Evolutionary conservation across 1,140 invertebrate species (phyloP).

Genomic region (Drosophila repletoides): DNA sequence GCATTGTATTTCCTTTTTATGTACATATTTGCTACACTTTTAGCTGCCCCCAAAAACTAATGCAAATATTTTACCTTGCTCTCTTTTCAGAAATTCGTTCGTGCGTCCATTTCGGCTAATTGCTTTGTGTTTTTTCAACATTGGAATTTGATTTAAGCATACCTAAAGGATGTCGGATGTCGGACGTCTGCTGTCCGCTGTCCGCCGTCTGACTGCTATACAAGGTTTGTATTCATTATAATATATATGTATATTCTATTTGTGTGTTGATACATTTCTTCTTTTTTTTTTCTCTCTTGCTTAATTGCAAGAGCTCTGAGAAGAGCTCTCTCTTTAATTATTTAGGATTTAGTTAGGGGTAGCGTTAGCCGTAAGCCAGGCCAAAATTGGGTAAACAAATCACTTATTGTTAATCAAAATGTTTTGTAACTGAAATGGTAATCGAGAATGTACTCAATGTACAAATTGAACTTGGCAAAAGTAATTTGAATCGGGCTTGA

Average conservation of each 20-base stretch:
- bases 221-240: constrained; percentile 54
- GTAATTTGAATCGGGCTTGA: constrained; percentile 26
- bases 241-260: constrained; percentile 40
- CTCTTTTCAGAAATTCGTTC: constrained; percentile 56
- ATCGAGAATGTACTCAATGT: not conserved
- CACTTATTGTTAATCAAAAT: constrained; percentile 43
- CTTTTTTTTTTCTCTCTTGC: constrained; percentile 15
- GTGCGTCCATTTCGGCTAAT: constrained; percentile 71
- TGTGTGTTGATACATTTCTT: constrained; percentile 1
- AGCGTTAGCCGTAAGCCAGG: not conserved
- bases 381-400: constrained; percentile 35
- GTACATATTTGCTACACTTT: constrained; percentile 39
- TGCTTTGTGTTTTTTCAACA: constrained; percentile 62
- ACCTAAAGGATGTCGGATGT: constrained; percentile 12
- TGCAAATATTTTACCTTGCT: constrained; percentile 73
- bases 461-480: constrained; percentile 33
- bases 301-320: constrained; percentile 53
- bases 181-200: too few relatives aligned
- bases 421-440: constrained; percentile 13
- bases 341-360: constrained; percentile 23
- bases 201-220: too few relatives aligned
- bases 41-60: constrained; percentile 35
- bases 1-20: constrained; percentile 23
- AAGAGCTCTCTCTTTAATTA: constrained; percentile 59
- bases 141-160: constrained; percentile 42